phyloP scores from a whole-genome alignment of 2,113 vertebrate genomes.

The Probosciger aterrimus region DNA sequence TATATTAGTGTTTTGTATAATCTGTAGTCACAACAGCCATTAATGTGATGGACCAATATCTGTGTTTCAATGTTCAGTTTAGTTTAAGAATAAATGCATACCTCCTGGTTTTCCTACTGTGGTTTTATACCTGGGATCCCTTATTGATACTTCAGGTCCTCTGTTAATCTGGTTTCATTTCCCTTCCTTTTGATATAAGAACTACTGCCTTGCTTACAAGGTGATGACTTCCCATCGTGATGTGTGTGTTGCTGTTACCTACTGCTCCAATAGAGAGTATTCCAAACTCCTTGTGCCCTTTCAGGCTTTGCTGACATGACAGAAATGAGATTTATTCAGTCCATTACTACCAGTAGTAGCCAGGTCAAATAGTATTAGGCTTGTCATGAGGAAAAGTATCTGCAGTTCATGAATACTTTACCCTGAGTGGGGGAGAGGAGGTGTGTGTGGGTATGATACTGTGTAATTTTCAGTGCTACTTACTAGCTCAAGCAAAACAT shows the following conservation, averaged over 20 bases:
- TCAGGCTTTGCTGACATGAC: background rate
- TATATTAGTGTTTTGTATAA: background rate
- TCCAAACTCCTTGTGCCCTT: background rate
- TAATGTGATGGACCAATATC: background rate
- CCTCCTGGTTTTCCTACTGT: background rate
- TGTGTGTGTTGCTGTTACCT: background rate
- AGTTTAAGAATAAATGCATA: background rate
- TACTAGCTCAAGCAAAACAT: background rate
- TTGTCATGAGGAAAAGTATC: background rate
- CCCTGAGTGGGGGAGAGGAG: background rate
- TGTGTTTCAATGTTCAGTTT: background rate
- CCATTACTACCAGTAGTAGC: background rate
- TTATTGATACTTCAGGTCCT: background rate
- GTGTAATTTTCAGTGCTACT: background rate
- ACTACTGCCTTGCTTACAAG: background rate
- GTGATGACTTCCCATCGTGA: background rate
- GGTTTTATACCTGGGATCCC: background rate
- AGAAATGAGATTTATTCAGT: conserved; percentile 33
- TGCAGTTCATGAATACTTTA: background rate
- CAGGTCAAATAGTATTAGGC: background rate
- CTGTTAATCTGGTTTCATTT: background rate
- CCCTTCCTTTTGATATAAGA: background rate
- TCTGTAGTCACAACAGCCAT: background rate
- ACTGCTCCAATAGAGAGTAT: background rate
- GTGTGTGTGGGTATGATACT: background rate